Conservation (phyloP, 1,140 invertebrate genomes). For the Grapholita molesta region DNA sequence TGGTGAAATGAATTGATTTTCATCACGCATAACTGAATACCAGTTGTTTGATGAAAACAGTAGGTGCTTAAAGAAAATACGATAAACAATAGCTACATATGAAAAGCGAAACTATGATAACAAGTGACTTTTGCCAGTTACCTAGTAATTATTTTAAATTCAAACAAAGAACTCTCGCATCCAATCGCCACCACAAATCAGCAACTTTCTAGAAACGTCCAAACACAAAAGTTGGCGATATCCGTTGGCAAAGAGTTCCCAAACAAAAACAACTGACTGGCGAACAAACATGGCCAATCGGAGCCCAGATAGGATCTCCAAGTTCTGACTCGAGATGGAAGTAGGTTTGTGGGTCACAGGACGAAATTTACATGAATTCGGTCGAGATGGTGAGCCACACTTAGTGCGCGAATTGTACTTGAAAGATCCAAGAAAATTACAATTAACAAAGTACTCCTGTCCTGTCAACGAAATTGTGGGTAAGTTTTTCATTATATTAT, state of each 20-base stretch:
- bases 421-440: too few species aligned
- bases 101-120: too few species aligned
- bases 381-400: neutral
- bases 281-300: neutral
- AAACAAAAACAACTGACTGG: neutral
- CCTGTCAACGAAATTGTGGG: too few species aligned
- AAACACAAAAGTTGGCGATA: neutral
- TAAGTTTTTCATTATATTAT: too few species aligned
- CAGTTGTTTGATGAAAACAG: too few species aligned
- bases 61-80: too few species aligned
- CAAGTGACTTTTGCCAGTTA: too few species aligned
- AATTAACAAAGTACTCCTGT: too few species aligned
- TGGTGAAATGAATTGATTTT: too few species aligned
- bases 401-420: neutral
- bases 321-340: conserved; percentile 22
- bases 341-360: conserved; percentile 62
- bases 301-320: neutral
- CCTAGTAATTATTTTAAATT: neutral
- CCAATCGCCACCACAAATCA: neutral
- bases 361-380: conserved; percentile 32
- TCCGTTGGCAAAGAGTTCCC: neutral
- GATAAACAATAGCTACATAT: too few species aligned
- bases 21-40: too few species aligned
- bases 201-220: neutral
- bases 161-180: neutral